Evolutionary conservation across 2,888 invertebrate genomes (phyloP), one percentile per base, ranked within the genome.

Genomic region (Balanococcus diminutus): DNA sequence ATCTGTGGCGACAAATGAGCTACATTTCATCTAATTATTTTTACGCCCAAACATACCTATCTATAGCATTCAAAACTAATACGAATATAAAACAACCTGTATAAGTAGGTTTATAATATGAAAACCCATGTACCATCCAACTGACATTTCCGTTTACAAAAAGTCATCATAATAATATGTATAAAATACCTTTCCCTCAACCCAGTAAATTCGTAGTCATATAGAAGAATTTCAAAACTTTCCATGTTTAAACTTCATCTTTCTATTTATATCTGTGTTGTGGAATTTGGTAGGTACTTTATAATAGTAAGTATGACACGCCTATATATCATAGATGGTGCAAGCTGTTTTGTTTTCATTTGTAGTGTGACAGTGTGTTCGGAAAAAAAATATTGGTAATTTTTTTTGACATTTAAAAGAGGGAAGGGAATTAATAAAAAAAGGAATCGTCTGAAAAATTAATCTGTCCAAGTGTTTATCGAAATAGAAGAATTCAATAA

Each of bases 111-210:
- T n/a, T n/a, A n/a, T n/a, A n/a, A n/a, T 46, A 46, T 22, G 22
- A 56, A 61, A 67, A 67, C 67, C 28, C 28, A 67, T 25, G 16
- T 28, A 67, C 67, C 25, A 67, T 67, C 25, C 67, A 67, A 67
- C 67, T 67, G 67, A 67, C 67, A 67, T 67, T 67, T 67, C 67
- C 67, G 67, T 67, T 28, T 67, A 67, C 67, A 67, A 67, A 67
- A 28, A 67, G 67, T 19, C 67, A 67, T 67, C 67, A 28, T 67
- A 56, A 56, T 22, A 56, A 14, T 14, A 22, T 67, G 11, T 67
- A 67, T 67, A 67, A 67, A 67, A 67, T 67, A 67, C 56, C 56
- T 22, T 22, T 56, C 56, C 36, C 22, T 67, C 67, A 25, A 28
- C 28, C 2, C 16, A 67, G 25, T 67, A 67, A 67, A 67, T 67